Conservation (phyloP, 2,113 vertebrate genomes). For the Pelmatolapia mariae region DNA sequence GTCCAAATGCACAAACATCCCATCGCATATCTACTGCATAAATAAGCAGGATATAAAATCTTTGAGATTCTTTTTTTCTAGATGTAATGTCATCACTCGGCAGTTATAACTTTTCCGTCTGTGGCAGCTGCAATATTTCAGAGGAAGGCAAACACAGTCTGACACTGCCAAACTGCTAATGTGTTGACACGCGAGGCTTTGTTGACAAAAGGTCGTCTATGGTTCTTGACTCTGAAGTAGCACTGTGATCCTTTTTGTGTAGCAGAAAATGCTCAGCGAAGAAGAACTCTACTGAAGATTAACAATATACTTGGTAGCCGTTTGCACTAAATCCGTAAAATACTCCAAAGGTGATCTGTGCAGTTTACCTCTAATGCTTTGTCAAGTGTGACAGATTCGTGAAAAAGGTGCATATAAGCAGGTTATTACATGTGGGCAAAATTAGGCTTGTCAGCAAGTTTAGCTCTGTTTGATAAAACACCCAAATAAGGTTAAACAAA, state of each 20-base stretch:
- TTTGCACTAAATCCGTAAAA: neutral
- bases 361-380: neutral
- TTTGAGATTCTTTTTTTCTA: neutral
- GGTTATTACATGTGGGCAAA: neutral
- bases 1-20: neutral
- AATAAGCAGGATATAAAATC: neutral
- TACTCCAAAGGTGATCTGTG: neutral
- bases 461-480: neutral
- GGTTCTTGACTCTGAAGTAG: neutral
- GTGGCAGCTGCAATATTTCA: slow-evolving; percentile 8
- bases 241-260: neutral
- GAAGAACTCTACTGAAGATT: neutral
- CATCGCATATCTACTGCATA: neutral
- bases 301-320: neutral
- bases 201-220: slow-evolving; percentile 17
- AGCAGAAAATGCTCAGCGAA: neutral
- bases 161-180: slow-evolving; percentile 22
- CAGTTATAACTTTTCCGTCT: neutral
- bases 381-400: neutral
- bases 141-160: neutral
- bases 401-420: neutral
- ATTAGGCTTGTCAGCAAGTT: neutral
- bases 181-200: slow-evolving; percentile 21
- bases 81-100: neutral
- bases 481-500: neutral